Base-by-base conservation (phyloP, 2,113 vertebrate genomes). In the Melanerpes formicivorus region DNA sequence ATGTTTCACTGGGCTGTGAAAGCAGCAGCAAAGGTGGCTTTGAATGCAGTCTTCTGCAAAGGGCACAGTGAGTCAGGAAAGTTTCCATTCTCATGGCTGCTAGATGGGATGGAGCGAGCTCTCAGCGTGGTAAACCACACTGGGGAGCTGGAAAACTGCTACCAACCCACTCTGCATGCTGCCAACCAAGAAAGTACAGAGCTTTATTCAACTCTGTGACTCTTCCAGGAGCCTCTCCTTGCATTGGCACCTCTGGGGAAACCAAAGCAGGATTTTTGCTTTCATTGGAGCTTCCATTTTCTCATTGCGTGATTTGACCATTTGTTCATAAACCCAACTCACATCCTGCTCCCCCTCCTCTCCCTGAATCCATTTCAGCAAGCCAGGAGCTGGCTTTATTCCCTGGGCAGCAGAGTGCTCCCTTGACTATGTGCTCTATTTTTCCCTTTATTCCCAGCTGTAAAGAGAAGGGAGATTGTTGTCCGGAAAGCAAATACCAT, bases 91-190 rank as follows among this genome's bases (percentile, higher is more conserved):
- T 85, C 25, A 34, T 62, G 76, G 78, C 92, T 95, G 93, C 95
- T 96, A 87, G 95, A 63, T 34, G 82, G 73, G 73, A 93, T 92
- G 81, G 82, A 81, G 79, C 0, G 26, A 93, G 91, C 92, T 94
- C 93, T 94, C 87, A 48, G 77, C 74, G 62, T 96, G 96, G 97
- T 96, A 95, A 96, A 93, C 96, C 93, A 69, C 97, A 95, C 69
- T 59, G 25, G 3, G 44, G 67, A 93, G 86, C 87, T 93, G 84
- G 87, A 73, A 93, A 67, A 93, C 92, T 60, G 91, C 90, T 92
- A 14, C 89, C 1, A 3, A 91, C 96, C 70, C 82, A 48, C 81
- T 83, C 76, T 79, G 29, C 52, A 80, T 18, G 55, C 82, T 92
- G 30, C 84, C 95, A 90, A 74, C 77, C 91, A 63, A 91, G 73